Percentiles rank a stretch among this genome's conserved stretches.
phyloP scores from a whole-genome alignment of 2,888 invertebrate species.

The Rhopalosiphum nymphaeae region DNA sequence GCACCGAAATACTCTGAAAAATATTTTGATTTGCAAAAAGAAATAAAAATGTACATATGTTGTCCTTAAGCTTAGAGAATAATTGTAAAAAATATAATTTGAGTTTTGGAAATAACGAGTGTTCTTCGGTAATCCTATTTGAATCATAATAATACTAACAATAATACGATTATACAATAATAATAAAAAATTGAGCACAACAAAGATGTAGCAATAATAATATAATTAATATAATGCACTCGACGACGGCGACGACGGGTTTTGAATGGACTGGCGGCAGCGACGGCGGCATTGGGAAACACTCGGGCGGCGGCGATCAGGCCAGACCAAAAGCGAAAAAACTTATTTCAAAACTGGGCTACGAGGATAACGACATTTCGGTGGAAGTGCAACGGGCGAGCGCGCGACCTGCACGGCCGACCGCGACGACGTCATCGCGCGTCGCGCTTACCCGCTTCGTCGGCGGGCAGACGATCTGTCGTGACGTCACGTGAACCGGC shows the following conservation, averaged over 20 bases:
- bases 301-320: background rate
- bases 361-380: constrained; percentile 36
- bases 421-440: background rate
- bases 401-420: background rate
- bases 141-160: background rate
- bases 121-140: background rate
- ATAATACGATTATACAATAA: background rate
- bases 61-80: background rate
- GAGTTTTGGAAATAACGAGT: background rate
- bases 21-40: background rate
- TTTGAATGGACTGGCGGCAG: background rate
- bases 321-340: background rate
- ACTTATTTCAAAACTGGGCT: constrained; percentile 18
- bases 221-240: background rate
- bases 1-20: background rate
- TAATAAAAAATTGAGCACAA: background rate
- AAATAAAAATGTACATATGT: background rate
- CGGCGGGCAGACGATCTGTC: background rate
- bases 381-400: background rate
- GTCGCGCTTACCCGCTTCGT: background rate
- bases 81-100: background rate
- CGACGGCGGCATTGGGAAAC: background rate
- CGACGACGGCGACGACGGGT: background rate
- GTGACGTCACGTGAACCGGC: background rate
- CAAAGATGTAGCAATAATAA: background rate